Percentiles rank a stretch among this genome's conserved stretches.
phyloP scores from a whole-genome alignment of 2,888 invertebrate species.

The Doris montereyensis region DNA sequence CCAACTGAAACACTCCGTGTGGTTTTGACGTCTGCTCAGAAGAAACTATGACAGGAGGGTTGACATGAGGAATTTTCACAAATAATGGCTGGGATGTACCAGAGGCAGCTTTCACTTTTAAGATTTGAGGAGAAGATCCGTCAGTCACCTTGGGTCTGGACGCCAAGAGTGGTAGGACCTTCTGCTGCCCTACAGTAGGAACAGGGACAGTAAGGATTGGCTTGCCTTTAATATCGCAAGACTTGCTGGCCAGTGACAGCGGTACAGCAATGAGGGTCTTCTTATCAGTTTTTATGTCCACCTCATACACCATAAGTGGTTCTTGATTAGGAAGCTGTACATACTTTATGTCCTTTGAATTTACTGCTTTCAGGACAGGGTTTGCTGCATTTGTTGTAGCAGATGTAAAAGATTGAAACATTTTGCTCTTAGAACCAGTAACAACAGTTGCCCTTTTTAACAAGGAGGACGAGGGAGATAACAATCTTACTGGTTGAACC shows the following conservation, averaged over 20 bases:
- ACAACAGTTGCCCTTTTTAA: too few relatives aligned
- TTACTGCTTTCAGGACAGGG: too few relatives aligned
- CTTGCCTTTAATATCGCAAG: conserved; percentile 3
- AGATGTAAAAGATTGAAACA: background rate
- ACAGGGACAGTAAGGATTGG: conserved; percentile 25
- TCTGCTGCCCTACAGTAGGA: conserved; percentile 8
- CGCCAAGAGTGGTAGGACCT: conserved; percentile 12
- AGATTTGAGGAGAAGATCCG: background rate
- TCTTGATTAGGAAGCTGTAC: conserved; percentile 40
- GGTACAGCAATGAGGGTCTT: conserved; percentile 39
- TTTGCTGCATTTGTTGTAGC: background rate
- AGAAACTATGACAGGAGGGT: background rate
- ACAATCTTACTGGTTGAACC: too few relatives aligned
- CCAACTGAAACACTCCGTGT: too few relatives aligned
- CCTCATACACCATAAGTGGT: conserved; percentile 37
- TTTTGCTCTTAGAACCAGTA: too few relatives aligned
- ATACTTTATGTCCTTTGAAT: conserved; percentile 37
- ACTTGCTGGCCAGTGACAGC: conserved; percentile 10
- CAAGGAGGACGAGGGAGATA: too few relatives aligned
- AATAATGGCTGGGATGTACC: background rate
- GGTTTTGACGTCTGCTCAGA: background rate
- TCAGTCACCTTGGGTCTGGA: background rate
- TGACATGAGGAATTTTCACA: background rate
- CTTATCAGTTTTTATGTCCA: conserved; percentile 6
- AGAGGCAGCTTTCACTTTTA: background rate